phyloP scores from a whole-genome alignment of 2,888 invertebrate species.

The Pseudanteris insignis region DNA sequence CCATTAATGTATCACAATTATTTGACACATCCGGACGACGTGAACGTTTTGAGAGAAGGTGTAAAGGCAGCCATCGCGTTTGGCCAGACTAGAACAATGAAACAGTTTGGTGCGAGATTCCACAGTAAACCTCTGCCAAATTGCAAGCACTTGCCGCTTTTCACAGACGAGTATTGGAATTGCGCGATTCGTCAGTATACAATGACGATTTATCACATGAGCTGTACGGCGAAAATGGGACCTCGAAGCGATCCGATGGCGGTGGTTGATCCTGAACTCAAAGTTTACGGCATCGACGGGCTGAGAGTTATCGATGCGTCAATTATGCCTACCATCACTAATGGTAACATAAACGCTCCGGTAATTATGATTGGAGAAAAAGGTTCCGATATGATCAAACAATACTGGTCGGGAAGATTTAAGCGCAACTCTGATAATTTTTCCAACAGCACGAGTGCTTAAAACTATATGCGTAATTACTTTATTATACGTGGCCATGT shows the following conservation, averaged over 20 bases:
- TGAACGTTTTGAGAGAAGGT: constrained; percentile 83
- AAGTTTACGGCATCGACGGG: constrained; percentile 68
- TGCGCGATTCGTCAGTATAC: constrained; percentile 73
- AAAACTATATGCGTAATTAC: too few relatives aligned
- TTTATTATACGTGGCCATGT: too few relatives aligned
- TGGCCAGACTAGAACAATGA: constrained; percentile 81
- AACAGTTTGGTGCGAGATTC: constrained; percentile 80
- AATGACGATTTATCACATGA: constrained; percentile 73
- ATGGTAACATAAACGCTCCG: constrained; percentile 71
- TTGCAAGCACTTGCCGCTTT: constrained; percentile 68
- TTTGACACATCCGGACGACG: constrained; percentile 85
- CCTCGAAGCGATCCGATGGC: constrained; percentile 68
- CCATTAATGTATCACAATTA: constrained; percentile 93
- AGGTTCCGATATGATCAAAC: constrained; percentile 70
- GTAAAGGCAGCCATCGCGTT: constrained; percentile 86
- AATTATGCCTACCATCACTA: constrained; percentile 71
- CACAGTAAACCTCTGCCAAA: constrained; percentile 76
- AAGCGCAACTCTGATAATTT: too few relatives aligned
- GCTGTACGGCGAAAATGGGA: constrained; percentile 71
- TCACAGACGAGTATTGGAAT: constrained; percentile 73
- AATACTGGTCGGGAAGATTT: too few relatives aligned
- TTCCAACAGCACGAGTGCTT: too few relatives aligned
- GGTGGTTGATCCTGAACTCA: constrained; percentile 70
- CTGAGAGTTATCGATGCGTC: constrained; percentile 72
- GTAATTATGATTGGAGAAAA: constrained; percentile 73